A percentile compares a stretch with the other conserved stretches of the same genome.
phyloP scores from a whole-genome alignment of 2,113 vertebrate species.

The Zosterops lateralis region DNA sequence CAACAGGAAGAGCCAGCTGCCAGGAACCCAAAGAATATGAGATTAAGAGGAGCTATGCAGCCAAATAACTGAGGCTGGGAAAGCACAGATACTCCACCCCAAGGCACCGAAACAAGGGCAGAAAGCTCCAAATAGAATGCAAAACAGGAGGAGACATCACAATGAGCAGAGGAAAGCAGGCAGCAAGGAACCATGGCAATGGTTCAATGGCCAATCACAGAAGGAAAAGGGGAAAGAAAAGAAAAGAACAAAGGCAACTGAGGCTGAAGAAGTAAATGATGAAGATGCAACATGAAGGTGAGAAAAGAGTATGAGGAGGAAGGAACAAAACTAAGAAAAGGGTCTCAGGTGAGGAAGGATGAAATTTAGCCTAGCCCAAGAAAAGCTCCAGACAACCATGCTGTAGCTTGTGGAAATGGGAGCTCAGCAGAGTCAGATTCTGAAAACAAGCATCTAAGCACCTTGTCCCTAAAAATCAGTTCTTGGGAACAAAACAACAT shows the following conservation, averaged over 20 bases:
- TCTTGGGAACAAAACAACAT: neutral
- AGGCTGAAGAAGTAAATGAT: neutral
- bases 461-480: neutral
- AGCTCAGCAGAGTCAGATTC: neutral
- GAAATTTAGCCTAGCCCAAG: neutral
- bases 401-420: neutral
- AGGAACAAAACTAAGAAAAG: neutral
- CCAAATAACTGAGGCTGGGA: neutral
- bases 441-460: neutral
- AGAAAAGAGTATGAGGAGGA: neutral
- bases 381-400: neutral
- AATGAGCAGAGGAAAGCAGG: neutral
- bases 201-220: neutral
- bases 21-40: neutral
- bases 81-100: neutral
- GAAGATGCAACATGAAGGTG: neutral
- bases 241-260: neutral
- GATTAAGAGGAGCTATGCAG: neutral
- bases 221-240: neutral
- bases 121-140: neutral
- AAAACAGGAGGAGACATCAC: neutral
- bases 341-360: neutral
- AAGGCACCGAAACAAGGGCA: neutral
- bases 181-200: neutral
- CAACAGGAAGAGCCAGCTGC: neutral